Evolutionary conservation across 2,113 vertebrate species (phyloP).

Genomic region (Oceanodroma tethys): DNA sequence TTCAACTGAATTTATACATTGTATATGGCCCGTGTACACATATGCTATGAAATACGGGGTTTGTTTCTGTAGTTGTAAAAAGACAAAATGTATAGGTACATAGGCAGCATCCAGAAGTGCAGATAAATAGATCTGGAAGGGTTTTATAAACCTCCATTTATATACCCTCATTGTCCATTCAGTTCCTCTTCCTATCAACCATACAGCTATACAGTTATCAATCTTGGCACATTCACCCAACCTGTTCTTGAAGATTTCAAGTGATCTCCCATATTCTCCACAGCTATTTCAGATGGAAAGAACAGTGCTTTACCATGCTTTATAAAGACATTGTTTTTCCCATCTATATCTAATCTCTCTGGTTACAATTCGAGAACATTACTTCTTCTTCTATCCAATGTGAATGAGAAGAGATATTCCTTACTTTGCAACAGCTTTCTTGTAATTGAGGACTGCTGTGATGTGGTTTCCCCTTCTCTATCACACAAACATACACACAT

Average conservation of each 20-base stretch:
- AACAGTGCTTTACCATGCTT: not conserved
- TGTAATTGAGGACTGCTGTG: not conserved
- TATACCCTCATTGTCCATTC: not conserved
- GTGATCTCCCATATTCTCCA: not conserved
- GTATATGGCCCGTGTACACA: not conserved
- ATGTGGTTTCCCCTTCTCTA: not conserved
- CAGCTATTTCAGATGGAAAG: not conserved
- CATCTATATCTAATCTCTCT: not conserved
- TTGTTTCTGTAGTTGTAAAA: not conserved
- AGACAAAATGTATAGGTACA: not conserved
- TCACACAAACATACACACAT: not conserved
- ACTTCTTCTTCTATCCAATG: not conserved
- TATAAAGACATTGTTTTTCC: not conserved
- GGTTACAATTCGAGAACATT: not conserved
- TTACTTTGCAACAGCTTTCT: not conserved
- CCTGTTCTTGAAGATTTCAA: not conserved
- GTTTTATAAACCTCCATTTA: not conserved
- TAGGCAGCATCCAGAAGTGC: not conserved
- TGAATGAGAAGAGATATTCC: not conserved
- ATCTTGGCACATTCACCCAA: not conserved
- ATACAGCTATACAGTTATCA: not conserved
- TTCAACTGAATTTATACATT: not conserved
- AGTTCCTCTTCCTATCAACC: not conserved
- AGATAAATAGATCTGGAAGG: not conserved
- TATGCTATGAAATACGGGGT: rapidly evolving